Evolutionary conservation across 2,113 vertebrate species (phyloP).

Genomic region (Lagopus leucura): DNA sequence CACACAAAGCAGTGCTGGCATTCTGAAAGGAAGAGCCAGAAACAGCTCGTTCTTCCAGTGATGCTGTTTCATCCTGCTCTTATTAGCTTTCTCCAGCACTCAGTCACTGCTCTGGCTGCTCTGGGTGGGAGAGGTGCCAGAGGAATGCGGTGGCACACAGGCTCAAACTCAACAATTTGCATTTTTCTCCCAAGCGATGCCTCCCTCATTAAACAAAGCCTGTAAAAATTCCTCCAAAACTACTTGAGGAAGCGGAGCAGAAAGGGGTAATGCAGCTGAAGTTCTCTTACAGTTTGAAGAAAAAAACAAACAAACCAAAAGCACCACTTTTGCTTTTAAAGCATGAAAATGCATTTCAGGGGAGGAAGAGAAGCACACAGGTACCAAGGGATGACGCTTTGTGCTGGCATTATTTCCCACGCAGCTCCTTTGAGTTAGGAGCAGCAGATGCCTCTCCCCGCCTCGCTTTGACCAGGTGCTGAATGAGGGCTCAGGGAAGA

Average conservation of each 20-base stretch:
- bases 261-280: neutral
- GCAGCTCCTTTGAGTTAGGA: neutral
- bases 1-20: neutral
- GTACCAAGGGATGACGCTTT: neutral
- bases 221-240: constrained; percentile 34
- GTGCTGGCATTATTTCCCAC: neutral
- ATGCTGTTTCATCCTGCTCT: neutral
- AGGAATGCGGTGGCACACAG: constrained; percentile 33
- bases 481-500: neutral
- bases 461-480: neutral
- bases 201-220: constrained; percentile 56
- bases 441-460: neutral
- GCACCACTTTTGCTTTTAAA: neutral
- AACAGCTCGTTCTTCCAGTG: neutral
- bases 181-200: constrained; percentile 53
- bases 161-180: constrained; percentile 43
- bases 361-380: neutral
- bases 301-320: neutral
- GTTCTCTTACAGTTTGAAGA: neutral
- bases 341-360: neutral
- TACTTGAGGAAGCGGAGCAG: neutral
- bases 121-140: constrained; percentile 49
- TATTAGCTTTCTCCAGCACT: constrained; percentile 48
- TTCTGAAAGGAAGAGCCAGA: neutral
- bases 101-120: constrained; percentile 48